Percentiles rank a stretch among this genome's conserved stretches.
Evolutionary conservation across 2,888 invertebrate genomes (phyloP).

Genomic region (Ophion obscuratus): DNA sequence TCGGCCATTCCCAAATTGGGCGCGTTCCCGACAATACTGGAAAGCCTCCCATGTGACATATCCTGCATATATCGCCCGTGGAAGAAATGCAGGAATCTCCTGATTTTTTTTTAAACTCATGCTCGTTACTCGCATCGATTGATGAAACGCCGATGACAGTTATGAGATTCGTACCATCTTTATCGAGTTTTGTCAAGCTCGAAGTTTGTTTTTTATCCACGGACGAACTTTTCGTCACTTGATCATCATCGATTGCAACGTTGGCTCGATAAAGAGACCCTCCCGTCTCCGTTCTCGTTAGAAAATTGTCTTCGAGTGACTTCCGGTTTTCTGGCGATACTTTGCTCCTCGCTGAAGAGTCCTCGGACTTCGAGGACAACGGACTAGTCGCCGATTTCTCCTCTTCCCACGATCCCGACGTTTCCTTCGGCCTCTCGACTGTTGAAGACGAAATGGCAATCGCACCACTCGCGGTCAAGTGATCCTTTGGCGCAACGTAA

Average conservation of each 20-base stretch:
- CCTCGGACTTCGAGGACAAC: slow-evolving; percentile 22
- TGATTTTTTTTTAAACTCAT: slow-evolving; percentile 12
- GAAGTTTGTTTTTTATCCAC: slow-evolving; percentile 16
- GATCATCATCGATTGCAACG: slow-evolving; percentile 4
- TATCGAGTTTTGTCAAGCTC: slow-evolving; percentile 45
- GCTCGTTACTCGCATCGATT: not conserved
- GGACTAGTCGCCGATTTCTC: slow-evolving; percentile 15
- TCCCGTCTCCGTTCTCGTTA: slow-evolving; percentile 35
- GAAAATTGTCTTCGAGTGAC: slow-evolving; percentile 15
- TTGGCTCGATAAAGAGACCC: slow-evolving; percentile 14
- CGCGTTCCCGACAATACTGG: slow-evolving; percentile 64
- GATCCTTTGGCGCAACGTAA: slow-evolving; percentile 19
- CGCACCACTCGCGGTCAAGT: not conserved
- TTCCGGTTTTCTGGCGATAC: slow-evolving; percentile 19
- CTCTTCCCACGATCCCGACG: slow-evolving; percentile 7
- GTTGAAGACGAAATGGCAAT: not conserved
- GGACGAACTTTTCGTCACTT: slow-evolving; percentile 9
- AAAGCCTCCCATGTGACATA: slow-evolving; percentile 82
- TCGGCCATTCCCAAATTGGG: slow-evolving; percentile 72
- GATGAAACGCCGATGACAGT: not conserved
- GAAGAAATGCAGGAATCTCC: slow-evolving; percentile 62
- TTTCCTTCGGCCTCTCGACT: slow-evolving; percentile 23
- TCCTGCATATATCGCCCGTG: slow-evolving; percentile 80
- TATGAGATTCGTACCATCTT: slow-evolving; percentile 48
- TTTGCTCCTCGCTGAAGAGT: slow-evolving; percentile 14